phyloP scores from a whole-genome alignment of 2,797 vertebrate genomes.

The Cheracebus regulus region DNA sequence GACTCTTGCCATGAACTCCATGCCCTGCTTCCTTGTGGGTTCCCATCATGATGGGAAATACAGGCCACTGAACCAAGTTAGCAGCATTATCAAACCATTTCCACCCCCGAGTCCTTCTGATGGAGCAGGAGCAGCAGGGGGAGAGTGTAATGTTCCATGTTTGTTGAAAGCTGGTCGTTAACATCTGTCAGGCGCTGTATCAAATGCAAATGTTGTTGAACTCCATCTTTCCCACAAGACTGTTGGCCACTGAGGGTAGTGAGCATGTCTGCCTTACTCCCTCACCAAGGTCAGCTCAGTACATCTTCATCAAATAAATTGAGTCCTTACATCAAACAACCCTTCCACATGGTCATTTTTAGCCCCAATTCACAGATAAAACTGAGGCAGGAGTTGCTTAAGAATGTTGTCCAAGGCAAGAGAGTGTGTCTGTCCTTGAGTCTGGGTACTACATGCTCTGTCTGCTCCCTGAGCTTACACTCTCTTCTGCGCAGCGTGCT shows the following conservation, averaged over 20 bases:
- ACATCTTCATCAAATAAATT: background rate
- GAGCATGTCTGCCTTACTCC: background rate
- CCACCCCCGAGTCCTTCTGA: background rate
- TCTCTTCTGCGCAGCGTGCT: accelerated
- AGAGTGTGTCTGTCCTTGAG: background rate
- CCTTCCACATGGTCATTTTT: background rate
- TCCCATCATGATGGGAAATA: background rate
- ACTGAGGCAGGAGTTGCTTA: background rate
- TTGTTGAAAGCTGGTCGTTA: background rate
- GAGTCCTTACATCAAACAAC: background rate
- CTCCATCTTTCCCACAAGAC: background rate
- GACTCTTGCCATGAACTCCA: accelerated
- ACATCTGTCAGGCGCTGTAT: background rate
- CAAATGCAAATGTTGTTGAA: background rate
- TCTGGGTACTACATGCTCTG: accelerated
- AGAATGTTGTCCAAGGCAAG: background rate
- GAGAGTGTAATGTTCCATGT: background rate
- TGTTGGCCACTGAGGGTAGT: accelerated
- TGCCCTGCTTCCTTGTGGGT: background rate
- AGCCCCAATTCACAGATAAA: background rate
- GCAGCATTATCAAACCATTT: background rate
- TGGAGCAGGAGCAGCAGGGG: background rate
- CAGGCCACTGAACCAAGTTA: background rate
- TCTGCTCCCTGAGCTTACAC: background rate
- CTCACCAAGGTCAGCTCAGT: background rate